Evolutionary conservation across 2,888 invertebrate species (phyloP).

Genomic region (Drosophila mimica): DNA sequence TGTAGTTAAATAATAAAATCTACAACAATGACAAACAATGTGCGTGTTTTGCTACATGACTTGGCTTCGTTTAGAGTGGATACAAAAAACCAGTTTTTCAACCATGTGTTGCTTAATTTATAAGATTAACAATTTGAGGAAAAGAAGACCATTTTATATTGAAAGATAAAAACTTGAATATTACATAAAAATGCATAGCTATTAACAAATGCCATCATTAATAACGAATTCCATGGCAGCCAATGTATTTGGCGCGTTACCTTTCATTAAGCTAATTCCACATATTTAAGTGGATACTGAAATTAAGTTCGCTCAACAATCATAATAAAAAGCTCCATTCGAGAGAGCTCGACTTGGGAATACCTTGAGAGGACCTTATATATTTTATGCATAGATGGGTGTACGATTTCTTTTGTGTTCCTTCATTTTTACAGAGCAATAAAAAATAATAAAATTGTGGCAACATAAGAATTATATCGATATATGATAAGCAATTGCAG

Average conservation of each 20-base stretch:
- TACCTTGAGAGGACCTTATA: neutral
- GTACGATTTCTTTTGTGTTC: neutral
- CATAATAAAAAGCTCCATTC: neutral
- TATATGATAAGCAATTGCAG: neutral
- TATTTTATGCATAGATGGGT: neutral
- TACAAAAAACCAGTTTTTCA: neutral
- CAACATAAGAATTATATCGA: neutral
- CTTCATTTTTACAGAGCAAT: neutral
- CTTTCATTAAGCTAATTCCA: neutral
- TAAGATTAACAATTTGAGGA: neutral
- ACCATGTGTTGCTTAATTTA: neutral
- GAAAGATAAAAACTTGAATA: neutral
- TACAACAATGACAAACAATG: neutral
- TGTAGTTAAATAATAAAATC: conserved; percentile 1
- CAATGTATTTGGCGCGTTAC: neutral
- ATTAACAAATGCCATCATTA: neutral
- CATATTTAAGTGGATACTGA: neutral
- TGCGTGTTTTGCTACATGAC: neutral
- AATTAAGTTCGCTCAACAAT: neutral
- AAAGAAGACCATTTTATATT: neutral
- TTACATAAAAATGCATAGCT: neutral
- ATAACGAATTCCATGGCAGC: neutral
- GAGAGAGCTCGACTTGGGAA: neutral
- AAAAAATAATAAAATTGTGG: neutral
- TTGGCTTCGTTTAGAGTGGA: neutral